These are phyloP conservation scores for Indri indri DNA, from an alignment of 2,113 vertebrate genomes.

Conservation along the genomic window DNA sequence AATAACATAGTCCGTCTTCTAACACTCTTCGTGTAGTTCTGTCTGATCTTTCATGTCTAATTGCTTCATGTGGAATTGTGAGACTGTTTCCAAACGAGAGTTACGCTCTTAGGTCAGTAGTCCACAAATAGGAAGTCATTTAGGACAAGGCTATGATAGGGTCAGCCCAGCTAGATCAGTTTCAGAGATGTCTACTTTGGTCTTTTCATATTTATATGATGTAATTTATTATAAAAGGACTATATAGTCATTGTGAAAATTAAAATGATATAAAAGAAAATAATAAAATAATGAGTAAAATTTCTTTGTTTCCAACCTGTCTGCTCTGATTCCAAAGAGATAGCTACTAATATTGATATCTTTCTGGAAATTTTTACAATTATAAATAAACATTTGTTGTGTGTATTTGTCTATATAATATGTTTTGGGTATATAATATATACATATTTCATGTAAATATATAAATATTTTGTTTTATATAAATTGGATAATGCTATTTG, in stretches of 20 bases:
- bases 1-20: not conserved
- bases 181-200: not conserved
- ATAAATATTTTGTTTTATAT: slow-evolving; percentile 2
- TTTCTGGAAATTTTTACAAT: slow-evolving; percentile 39
- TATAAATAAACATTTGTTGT: not conserved
- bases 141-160: not conserved
- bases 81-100: not conserved
- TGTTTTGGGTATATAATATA: not conserved
- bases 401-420: slow-evolving; percentile 5
- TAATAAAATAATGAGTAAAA: not conserved
- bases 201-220: not conserved
- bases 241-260: not conserved
- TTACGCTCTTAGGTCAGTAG: not conserved
- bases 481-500: not conserved
- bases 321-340: slow-evolving; percentile 24
- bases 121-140: not conserved
- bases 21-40: not conserved
- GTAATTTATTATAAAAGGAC: not conserved
- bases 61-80: not conserved
- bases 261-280: not conserved
- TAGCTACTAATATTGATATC: not conserved
- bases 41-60: not conserved
- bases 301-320: not conserved
- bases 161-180: not conserved
- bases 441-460: not conserved